Conservation (phyloP, 2,797 vertebrate genomes). For the Enoplosus armatus region DNA sequence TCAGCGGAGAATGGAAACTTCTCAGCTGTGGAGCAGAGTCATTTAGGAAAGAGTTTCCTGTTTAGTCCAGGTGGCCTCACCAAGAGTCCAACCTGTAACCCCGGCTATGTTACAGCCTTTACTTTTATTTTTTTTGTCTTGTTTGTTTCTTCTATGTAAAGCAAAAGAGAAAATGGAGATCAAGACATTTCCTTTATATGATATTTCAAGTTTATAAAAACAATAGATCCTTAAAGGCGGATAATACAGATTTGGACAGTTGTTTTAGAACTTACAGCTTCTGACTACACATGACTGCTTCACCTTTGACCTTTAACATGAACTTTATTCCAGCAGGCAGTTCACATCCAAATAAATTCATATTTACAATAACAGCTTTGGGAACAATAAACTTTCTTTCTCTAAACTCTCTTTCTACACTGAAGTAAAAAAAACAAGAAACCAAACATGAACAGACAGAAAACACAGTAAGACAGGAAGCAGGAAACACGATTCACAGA, state of each 20-base stretch:
- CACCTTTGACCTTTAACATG: slow-evolving; percentile 19
- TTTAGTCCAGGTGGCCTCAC: background rate
- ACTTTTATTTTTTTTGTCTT: background rate
- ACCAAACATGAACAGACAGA: background rate
- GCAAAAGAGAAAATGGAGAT: background rate
- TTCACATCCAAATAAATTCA: background rate
- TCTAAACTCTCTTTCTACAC: too few relatives aligned
- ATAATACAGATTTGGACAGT: background rate
- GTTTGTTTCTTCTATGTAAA: background rate
- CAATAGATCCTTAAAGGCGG: background rate
- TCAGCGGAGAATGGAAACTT: slow-evolving; percentile 9
- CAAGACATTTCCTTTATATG: background rate
- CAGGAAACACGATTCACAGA: background rate
- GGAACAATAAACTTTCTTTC: too few relatives aligned
- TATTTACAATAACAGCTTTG: background rate
- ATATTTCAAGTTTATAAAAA: background rate
- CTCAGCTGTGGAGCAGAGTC: slow-evolving; percentile 19
- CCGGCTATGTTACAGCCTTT: background rate
- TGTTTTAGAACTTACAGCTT: background rate
- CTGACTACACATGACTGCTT: background rate
- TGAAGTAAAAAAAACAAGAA: background rate
- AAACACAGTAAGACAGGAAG: background rate
- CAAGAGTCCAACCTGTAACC: background rate
- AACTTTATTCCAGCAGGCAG: background rate
- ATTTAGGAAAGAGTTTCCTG: slow-evolving; percentile 5